phyloP scores from a whole-genome alignment of 1,140 invertebrate species.

The Ruditapes philippinarum region DNA sequence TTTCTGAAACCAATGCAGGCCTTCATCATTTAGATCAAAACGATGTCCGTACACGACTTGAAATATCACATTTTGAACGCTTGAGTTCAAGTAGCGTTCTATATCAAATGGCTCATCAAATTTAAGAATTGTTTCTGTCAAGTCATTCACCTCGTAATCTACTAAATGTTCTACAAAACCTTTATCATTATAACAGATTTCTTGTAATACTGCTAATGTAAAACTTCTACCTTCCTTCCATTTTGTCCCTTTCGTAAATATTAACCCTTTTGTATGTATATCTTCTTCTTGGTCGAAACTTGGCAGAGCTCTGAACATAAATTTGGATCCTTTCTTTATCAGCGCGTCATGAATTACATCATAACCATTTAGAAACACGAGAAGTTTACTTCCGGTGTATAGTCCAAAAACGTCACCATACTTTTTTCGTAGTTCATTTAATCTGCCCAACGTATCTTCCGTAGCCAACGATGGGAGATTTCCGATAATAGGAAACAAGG shows the following conservation, averaged over 20 bases:
- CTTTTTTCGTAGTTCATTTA: constrained; percentile 22
- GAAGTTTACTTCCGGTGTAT: too few species aligned
- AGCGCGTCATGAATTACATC: too few species aligned
- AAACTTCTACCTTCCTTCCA: constrained; percentile 26
- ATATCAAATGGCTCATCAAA: background rate
- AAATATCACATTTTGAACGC: too few species aligned
- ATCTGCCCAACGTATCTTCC: background rate
- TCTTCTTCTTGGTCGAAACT: background rate
- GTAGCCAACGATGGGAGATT: constrained; percentile 33
- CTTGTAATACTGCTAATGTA: constrained; percentile 5
- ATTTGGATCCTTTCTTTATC: too few species aligned
- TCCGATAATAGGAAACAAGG: constrained; percentile 47
- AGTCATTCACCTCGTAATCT: too few species aligned
- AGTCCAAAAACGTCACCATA: constrained; percentile 63
- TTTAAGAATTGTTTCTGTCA: too few species aligned
- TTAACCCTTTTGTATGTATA: background rate
- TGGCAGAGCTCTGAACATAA: constrained; percentile 7
- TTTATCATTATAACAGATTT: constrained; percentile 14
- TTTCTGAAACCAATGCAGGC: background rate
- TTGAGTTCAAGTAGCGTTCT: background rate
- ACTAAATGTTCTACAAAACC: background rate
- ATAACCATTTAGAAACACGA: too few species aligned
- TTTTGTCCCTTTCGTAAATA: background rate
- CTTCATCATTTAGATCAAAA: background rate
- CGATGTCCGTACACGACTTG: constrained; percentile 19